Percentiles rank a stretch among this genome's conserved stretches.
phyloP scores from a whole-genome alignment of 2,113 vertebrate genomes.

The Solea senegalensis region DNA sequence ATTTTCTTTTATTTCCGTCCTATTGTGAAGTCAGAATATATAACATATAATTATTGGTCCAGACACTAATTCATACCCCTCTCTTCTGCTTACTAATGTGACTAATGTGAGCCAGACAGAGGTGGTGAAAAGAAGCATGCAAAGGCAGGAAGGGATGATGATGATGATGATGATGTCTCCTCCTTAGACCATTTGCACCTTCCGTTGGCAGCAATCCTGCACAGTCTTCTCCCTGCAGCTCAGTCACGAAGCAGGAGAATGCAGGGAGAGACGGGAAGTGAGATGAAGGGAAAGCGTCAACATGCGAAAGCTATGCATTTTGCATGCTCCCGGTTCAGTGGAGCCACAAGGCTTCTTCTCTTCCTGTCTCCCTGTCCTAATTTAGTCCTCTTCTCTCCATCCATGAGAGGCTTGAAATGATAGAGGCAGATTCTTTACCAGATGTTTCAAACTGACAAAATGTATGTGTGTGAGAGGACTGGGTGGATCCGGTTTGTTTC shows the following conservation, averaged over 20 bases:
- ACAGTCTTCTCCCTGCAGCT: conserved; percentile 25
- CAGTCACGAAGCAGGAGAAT: conserved; percentile 46
- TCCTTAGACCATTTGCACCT: conserved; percentile 64
- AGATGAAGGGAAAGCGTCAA: not conserved
- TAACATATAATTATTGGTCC: no score
- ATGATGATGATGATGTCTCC: conserved; percentile 4
- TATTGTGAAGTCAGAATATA: no score
- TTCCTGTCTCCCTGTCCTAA: conserved; percentile 34
- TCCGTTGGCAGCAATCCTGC: conserved; percentile 36
- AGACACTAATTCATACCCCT: no score
- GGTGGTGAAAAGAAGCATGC: conserved; percentile 24
- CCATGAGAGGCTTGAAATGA: conserved; percentile 2
- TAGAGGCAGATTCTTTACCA: conserved; percentile 1
- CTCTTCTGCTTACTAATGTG: no score
- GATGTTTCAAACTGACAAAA: conserved; percentile 2
- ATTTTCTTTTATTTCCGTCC: no score
- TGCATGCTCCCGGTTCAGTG: conserved; percentile 36
- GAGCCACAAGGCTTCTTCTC: conserved; percentile 18
- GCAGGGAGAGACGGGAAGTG: conserved; percentile 12
- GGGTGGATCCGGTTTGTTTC: not conserved
- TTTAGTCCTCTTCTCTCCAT: conserved; percentile 6
- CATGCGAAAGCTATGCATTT: conserved; percentile 41
- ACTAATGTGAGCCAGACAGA: not conserved
- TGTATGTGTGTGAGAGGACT: not conserved
- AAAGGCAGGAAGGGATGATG: conserved; percentile 19